A percentile compares a stretch with the other conserved stretches of the same genome.
These are phyloP conservation scores for Progne subis DNA, from an alignment of 2,113 vertebrate species.

Conservation along the genomic window DNA sequence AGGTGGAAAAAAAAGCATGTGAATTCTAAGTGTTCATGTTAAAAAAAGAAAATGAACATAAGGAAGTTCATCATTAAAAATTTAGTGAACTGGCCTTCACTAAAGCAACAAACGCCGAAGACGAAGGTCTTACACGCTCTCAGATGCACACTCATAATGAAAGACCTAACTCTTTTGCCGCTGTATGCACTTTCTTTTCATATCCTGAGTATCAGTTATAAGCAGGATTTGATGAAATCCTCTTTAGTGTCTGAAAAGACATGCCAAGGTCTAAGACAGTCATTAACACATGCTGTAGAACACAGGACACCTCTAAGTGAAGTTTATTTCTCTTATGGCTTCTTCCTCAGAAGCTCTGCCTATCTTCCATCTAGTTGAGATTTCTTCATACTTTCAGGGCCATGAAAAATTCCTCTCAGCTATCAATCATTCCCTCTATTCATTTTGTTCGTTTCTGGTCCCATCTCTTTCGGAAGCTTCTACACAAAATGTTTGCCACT, in stretches of 20 bases:
- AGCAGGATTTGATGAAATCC: background rate
- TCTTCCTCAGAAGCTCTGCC: background rate
- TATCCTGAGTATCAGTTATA: background rate
- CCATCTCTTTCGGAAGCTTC: background rate
- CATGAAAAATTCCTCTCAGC: background rate
- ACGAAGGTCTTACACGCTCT: accelerated
- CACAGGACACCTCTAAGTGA: background rate
- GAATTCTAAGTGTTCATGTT: background rate
- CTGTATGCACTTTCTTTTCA: background rate
- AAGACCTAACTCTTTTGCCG: background rate
- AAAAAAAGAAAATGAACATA: background rate
- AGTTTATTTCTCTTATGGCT: background rate
- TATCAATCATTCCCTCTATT: background rate
- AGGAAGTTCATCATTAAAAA: background rate
- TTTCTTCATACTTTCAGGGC: background rate
- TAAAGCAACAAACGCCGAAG: accelerated
- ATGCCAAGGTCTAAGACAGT: background rate
- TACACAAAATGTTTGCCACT: background rate
- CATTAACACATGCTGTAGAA: background rate
- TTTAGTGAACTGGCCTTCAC: background rate
- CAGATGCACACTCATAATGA: background rate
- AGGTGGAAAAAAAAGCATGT: background rate
- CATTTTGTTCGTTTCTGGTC: background rate
- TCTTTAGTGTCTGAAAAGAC: background rate
- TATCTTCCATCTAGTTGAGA: background rate